phyloP scores from a whole-genome alignment of 2,113 vertebrate genomes.

The Cettia cetti region DNA sequence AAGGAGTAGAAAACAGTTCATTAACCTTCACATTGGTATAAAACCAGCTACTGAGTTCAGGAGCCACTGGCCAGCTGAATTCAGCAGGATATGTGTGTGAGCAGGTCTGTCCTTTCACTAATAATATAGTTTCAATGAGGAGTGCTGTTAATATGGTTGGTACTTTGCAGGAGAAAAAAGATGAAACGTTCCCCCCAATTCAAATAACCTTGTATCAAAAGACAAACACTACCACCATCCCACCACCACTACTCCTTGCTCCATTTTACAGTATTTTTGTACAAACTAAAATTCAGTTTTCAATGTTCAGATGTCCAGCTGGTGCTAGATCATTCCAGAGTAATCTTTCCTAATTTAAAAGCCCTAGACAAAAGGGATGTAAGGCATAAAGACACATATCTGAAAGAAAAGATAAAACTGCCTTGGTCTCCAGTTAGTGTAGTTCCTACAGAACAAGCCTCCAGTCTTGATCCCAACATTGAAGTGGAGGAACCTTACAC shows the following conservation, averaged over 20 bases:
- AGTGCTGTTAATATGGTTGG: neutral
- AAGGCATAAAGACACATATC: neutral
- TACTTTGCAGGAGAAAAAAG: neutral
- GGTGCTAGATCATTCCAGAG: neutral
- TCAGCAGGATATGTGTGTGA: neutral
- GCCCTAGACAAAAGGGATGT: neutral
- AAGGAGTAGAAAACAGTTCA: neutral
- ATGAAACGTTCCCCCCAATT: neutral
- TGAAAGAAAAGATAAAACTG: neutral
- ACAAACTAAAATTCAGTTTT: neutral
- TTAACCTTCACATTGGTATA: constrained; percentile 22
- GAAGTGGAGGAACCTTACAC: neutral
- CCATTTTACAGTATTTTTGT: neutral
- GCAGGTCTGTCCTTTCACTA: neutral
- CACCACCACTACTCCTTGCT: accelerated
- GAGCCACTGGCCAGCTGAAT: neutral
- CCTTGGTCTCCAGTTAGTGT: neutral
- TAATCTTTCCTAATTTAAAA: neutral
- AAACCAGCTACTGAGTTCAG: constrained; percentile 24
- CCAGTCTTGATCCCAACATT: neutral
- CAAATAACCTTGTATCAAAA: neutral
- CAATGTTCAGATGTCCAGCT: neutral
- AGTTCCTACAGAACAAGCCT: neutral
- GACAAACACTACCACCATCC: neutral
- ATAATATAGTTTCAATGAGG: accelerated